phyloP scores from a whole-genome alignment of 2,888 invertebrate species.

The Tachystola acroxantha region DNA sequence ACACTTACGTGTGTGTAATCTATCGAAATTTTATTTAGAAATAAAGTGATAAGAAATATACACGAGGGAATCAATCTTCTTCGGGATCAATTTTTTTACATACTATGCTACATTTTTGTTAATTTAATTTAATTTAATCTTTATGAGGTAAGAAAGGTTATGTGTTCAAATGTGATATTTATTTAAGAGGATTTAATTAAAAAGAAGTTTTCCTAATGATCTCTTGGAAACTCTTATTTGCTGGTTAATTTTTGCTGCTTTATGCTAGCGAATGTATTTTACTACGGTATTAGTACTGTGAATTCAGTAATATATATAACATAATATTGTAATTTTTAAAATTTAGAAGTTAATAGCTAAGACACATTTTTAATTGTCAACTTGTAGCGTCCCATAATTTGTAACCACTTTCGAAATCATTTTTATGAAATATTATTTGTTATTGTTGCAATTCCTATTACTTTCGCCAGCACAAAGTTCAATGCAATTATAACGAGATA shows the following conservation, averaged over 20 bases:
- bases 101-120: background rate
- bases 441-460: background rate
- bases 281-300: background rate
- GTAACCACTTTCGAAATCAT: too few species aligned
- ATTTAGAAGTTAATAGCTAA: too few species aligned
- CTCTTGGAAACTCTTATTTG: conserved; percentile 74
- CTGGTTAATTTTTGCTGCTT: conserved; percentile 34
- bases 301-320: background rate
- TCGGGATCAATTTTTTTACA: conserved; percentile 39
- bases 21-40: too few species aligned
- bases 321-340: too few species aligned
- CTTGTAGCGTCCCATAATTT: too few species aligned
- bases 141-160: conserved; percentile 55
- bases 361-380: too few species aligned
- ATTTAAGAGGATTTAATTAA: conserved; percentile 60
- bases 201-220: conserved; percentile 76
- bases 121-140: conserved; percentile 7
- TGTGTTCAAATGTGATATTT: conserved; percentile 78
- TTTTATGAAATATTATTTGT: too few species aligned
- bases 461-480: conserved; percentile 26
- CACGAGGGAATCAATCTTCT: conserved; percentile 35
- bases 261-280: conserved; percentile 28
- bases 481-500: conserved; percentile 20
- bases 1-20: too few species aligned
- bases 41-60: background rate